Conservation (phyloP, 2,113 vertebrate species). For the Podocnemis expansa region DNA sequence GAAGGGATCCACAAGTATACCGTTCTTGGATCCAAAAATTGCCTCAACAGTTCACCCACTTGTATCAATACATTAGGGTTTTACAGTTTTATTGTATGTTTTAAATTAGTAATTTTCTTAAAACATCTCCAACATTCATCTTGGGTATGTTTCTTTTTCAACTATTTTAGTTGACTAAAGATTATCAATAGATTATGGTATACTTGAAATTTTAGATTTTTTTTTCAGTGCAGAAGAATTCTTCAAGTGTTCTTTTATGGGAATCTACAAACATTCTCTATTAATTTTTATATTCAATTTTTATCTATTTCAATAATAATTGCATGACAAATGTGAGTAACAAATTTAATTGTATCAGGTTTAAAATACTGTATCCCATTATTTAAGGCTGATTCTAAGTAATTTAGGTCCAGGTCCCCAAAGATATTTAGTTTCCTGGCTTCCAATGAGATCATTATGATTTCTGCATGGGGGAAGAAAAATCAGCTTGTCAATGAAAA, state of each 20-base stretch:
- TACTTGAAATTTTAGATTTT: background rate
- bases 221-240: background rate
- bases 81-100: no score
- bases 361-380: slow-evolving; percentile 18
- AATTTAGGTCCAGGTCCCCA: background rate
- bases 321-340: background rate
- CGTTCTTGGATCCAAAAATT: no score
- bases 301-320: background rate
- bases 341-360: background rate
- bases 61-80: no score
- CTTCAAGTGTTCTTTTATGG: background rate
- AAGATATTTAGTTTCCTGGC: background rate
- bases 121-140: no score
- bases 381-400: background rate
- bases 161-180: background rate
- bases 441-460: background rate
- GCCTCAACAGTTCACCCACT: no score
- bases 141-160: background rate
- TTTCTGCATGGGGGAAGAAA: background rate
- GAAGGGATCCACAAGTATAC: no score
- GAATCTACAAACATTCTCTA: background rate
- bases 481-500: background rate
- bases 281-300: background rate
- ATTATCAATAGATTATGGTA: background rate
- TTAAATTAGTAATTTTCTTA: no score